Evolutionary conservation across 2,888 invertebrate genomes (phyloP).

Genomic region (Galerucella nymphaeae): DNA sequence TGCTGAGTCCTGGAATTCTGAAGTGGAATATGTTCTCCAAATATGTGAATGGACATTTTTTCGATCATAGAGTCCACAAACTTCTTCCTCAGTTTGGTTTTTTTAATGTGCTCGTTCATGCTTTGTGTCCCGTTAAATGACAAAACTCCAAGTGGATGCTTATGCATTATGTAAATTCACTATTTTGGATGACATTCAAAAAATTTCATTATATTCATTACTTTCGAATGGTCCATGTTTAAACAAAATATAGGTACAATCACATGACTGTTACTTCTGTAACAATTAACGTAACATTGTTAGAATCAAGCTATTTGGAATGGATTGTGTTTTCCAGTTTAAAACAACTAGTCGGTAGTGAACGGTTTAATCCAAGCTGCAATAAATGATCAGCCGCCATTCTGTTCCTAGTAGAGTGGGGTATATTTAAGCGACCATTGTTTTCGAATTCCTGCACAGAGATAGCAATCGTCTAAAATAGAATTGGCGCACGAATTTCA

Average conservation of each 20-base stretch:
- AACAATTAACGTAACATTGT: background rate
- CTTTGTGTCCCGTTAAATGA: no score
- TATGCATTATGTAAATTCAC: no score
- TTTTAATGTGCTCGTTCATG: no score
- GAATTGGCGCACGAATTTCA: background rate
- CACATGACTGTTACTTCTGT: background rate
- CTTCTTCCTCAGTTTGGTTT: no score
- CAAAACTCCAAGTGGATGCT: no score
- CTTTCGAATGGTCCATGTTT: background rate
- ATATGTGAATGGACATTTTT: no score
- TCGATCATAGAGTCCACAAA: no score
- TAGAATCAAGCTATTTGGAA: background rate
- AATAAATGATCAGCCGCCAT: conserved; percentile 1
- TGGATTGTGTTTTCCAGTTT: conserved; percentile 1
- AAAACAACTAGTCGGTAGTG: background rate
- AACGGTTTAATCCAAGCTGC: background rate
- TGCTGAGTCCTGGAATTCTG: no score
- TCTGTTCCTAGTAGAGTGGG: background rate
- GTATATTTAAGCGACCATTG: background rate
- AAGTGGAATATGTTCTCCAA: no score
- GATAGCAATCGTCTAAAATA: background rate
- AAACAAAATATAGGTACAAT: background rate
- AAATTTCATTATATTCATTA: background rate
- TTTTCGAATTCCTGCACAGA: background rate
- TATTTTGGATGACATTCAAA: no score